Evolutionary conservation across 1,140 invertebrate species (phyloP).

Genomic region (Tetramorium alpestre): DNA sequence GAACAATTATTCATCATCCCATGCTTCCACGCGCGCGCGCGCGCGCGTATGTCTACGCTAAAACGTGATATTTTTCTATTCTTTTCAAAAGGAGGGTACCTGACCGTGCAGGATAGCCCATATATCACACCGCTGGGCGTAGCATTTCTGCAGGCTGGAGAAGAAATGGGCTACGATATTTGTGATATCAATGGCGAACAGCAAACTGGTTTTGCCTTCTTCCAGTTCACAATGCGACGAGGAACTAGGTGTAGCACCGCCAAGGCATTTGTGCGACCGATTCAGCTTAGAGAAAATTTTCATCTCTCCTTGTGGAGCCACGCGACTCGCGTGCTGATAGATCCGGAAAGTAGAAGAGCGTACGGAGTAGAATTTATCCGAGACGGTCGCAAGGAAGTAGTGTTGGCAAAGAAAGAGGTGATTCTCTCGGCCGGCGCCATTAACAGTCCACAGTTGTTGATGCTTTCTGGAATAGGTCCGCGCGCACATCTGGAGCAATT

Average conservation of each 20-base stretch:
- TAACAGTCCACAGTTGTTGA: conserved; percentile 92
- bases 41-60: too few relatives aligned
- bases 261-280: conserved; percentile 93
- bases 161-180: conserved; percentile 96
- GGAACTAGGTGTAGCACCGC: conserved; percentile 92
- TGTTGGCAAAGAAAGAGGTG: conserved; percentile 91
- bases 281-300: conserved; percentile 90
- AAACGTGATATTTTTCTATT: not conserved
- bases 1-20: too few relatives aligned
- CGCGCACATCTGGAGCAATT: conserved; percentile 89
- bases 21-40: not conserved
- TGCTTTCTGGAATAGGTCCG: conserved; percentile 94
- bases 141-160: conserved; percentile 94
- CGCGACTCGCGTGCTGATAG: conserved; percentile 91
- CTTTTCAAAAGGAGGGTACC: conserved; percentile 88
- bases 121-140: conserved; percentile 92
- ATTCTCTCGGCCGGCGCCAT: conserved; percentile 93
- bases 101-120: conserved; percentile 92
- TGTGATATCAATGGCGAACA: conserved; percentile 91
- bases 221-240: conserved; percentile 93
- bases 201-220: conserved; percentile 93
- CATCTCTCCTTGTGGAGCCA: conserved; percentile 91
- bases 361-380: conserved; percentile 92
- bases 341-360: conserved; percentile 89
- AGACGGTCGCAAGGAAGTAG: conserved; percentile 88